Conservation (phyloP, 2,113 vertebrate species). For the Illadopsis cleaveri region DNA sequence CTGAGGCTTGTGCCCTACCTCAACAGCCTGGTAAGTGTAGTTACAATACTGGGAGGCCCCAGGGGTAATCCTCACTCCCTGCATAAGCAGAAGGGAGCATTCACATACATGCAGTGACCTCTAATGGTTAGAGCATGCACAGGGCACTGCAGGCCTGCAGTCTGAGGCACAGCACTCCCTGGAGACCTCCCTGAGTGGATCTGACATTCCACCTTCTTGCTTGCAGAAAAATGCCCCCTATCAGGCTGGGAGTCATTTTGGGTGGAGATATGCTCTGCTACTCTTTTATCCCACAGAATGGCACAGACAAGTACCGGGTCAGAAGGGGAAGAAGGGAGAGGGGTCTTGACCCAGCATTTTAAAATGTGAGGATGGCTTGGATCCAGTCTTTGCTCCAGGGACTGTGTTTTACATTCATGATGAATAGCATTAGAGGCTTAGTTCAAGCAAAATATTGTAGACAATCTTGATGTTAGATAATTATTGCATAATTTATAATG, state of each 20-base stretch:
- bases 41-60: background rate
- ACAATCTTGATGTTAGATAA: slow-evolving; percentile 37
- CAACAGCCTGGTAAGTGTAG: fast-evolving
- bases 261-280: background rate
- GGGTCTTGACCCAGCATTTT: background rate
- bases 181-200: background rate
- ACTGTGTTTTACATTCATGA: background rate
- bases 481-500: slow-evolving; percentile 44
- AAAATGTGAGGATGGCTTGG: background rate
- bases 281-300: background rate
- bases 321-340: background rate
- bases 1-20: background rate
- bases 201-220: background rate
- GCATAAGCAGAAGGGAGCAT: background rate
- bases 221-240: background rate
- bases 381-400: slow-evolving; percentile 1
- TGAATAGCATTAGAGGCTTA: slow-evolving; percentile 17
- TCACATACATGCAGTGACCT: background rate
- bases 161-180: fast-evolving
- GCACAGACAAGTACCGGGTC: background rate
- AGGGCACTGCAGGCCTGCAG: fast-evolving
- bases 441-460: slow-evolving; percentile 34
- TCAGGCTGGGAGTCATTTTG: background rate
- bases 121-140: background rate
- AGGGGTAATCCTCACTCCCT: background rate